These are phyloP conservation scores for Dione vanillae DNA, from an alignment of 2,888 invertebrate genomes.

Conservation along the genomic window DNA sequence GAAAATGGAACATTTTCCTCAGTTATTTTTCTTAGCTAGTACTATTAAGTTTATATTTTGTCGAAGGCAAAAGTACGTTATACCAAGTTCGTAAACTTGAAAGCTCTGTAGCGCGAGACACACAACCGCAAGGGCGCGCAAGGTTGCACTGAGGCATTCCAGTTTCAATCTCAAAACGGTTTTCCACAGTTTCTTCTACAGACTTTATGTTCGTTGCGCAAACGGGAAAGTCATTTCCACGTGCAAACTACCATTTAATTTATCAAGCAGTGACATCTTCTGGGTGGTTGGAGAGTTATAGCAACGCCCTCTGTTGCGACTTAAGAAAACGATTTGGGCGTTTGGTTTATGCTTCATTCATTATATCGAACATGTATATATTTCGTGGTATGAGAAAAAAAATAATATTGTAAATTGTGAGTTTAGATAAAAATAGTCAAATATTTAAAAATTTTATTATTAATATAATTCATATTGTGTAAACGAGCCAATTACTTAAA, in stretches of 20 bases:
- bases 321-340: neutral
- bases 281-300: conserved; percentile 31
- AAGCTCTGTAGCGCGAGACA: conserved; percentile 47
- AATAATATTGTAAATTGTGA: neutral
- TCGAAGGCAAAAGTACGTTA: conserved; percentile 23
- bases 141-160: conserved; percentile 69
- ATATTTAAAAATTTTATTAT: too few relatives aligned
- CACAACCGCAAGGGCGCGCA: conserved; percentile 60
- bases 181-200: conserved; percentile 68
- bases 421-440: neutral
- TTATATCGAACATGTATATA: neutral
- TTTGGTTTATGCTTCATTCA: neutral
- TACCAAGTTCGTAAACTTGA: conserved; percentile 63
- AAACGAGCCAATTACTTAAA: too few relatives aligned
- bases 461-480: too few relatives aligned
- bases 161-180: conserved; percentile 64
- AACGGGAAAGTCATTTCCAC: conserved; percentile 71
- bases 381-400: too few relatives aligned
- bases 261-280: conserved; percentile 56
- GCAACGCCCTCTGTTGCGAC: conserved; percentile 49
- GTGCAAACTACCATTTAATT: conserved; percentile 56
- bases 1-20: conserved; percentile 11
- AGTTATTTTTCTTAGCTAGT: neutral
- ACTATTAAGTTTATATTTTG: conserved; percentile 5
- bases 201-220: conserved; percentile 66